These are phyloP conservation scores for Nycticryphes semicollaris DNA, from an alignment of 2,113 vertebrate species.

Conservation along the genomic window DNA sequence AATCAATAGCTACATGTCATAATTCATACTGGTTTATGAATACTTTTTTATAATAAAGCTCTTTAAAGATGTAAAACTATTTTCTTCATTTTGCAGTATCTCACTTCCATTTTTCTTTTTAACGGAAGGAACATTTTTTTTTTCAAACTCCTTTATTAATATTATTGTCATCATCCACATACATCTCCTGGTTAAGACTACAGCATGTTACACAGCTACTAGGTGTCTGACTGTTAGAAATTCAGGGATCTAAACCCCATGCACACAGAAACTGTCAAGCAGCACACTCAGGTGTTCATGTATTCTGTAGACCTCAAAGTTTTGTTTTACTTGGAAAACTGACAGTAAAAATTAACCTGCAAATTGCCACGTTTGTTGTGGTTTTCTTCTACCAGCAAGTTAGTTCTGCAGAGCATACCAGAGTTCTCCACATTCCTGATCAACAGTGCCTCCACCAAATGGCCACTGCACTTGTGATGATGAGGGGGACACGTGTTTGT, in stretches of 20 bases:
- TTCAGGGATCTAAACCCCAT: neutral
- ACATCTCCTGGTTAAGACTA: neutral
- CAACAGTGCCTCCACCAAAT: neutral
- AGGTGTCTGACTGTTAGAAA: neutral
- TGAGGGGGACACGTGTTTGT: neutral
- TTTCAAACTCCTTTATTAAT: neutral
- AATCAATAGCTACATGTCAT: neutral
- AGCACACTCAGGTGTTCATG: fast-evolving
- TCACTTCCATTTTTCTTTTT: neutral
- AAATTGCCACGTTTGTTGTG: neutral
- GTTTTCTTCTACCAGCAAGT: neutral
- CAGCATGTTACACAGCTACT: neutral
- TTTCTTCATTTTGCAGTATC: neutral
- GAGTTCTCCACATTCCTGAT: neutral
- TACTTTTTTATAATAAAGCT: neutral
- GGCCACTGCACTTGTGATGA: neutral
- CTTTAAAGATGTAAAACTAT: neutral
- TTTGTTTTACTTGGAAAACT: neutral
- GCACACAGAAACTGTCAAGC: neutral
- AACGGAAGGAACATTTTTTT: neutral
- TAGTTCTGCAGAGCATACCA: neutral
- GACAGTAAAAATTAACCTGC: neutral
- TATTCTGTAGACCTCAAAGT: neutral
- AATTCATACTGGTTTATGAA: neutral
- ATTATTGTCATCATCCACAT: neutral